Conservation (phyloP, 1,140 invertebrate genomes). For the Drosophila prosaltans region DNA sequence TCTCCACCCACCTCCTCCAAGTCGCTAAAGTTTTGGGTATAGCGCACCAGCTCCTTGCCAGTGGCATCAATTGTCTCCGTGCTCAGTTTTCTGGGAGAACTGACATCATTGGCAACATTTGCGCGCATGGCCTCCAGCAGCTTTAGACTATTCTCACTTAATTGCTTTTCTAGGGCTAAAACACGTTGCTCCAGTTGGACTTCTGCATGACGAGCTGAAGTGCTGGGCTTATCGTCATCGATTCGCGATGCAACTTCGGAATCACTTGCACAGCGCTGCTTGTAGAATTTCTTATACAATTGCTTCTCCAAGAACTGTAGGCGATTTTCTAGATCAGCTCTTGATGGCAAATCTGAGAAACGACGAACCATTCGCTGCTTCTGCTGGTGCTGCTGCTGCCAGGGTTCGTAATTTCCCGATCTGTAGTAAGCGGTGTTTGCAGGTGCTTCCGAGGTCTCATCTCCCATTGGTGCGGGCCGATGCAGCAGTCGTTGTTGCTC, state of each 20-base stretch:
- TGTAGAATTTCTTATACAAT: slow-evolving; percentile 79
- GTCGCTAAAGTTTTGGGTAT: slow-evolving; percentile 67
- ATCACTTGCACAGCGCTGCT: slow-evolving; percentile 83
- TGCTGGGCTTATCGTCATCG: slow-evolving; percentile 59
- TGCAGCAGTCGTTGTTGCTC: slow-evolving; percentile 47
- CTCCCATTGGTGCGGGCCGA: slow-evolving; percentile 69
- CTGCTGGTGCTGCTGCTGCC: slow-evolving; percentile 45
- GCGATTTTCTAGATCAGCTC: slow-evolving; percentile 81
- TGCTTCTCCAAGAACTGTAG: slow-evolving; percentile 80
- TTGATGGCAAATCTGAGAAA: slow-evolving; percentile 81
- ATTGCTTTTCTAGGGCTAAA: slow-evolving; percentile 71
- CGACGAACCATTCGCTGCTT: slow-evolving; percentile 76
- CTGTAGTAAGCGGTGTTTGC: slow-evolving; percentile 79
- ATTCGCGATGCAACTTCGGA: slow-evolving; percentile 81
- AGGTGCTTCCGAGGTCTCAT: slow-evolving; percentile 83
- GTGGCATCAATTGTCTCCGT: slow-evolving; percentile 65
- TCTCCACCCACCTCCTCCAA: slow-evolving; percentile 64
- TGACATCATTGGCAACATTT: slow-evolving; percentile 36
- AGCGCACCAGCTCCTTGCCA: slow-evolving; percentile 74
- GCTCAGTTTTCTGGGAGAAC: slow-evolving; percentile 43
- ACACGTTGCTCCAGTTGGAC: slow-evolving; percentile 68
- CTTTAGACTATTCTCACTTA: slow-evolving; percentile 76
- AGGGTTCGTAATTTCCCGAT: slow-evolving; percentile 77
- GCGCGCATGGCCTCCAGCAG: slow-evolving; percentile 64
- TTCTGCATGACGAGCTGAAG: slow-evolving; percentile 57